Evolutionary conservation across 2,113 vertebrate genomes (phyloP).

Genomic region (Zootoca vivipara): DNA sequence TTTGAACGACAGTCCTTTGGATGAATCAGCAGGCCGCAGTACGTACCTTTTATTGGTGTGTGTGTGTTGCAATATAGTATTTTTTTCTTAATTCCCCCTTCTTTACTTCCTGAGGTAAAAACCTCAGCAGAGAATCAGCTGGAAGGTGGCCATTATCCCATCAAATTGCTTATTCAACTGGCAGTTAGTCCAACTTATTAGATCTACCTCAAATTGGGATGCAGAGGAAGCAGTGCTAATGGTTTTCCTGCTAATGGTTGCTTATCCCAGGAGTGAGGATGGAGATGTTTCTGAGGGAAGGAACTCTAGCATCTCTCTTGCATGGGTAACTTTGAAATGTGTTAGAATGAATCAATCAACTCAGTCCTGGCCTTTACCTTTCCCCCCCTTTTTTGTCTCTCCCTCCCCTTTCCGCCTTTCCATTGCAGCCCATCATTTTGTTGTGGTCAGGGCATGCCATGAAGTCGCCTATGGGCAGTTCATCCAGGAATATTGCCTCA

Average conservation of each 20-base stretch:
- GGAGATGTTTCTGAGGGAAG: neutral
- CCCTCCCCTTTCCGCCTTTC: neutral
- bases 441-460: conserved; percentile 73
- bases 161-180: no score
- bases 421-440: conserved; percentile 75
- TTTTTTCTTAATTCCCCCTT: no score
- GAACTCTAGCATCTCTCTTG: neutral
- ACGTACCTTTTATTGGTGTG: no score
- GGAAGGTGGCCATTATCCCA: no score
- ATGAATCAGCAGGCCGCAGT: no score
- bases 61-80: no score
- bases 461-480: conserved; percentile 72
- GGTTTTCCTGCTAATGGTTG: neutral
- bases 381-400: accelerated
- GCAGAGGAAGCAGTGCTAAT: neutral
- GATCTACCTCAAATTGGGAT: neutral
- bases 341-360: neutral
- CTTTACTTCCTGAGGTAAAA: no score
- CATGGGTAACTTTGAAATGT: neutral
- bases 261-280: neutral
- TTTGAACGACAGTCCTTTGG: no score
- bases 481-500: conserved; percentile 84
- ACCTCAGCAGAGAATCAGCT: no score
- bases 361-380: accelerated
- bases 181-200: neutral